These are phyloP conservation scores for Athene noctua DNA, from an alignment of 2,113 vertebrate genomes.

Conservation along the genomic window DNA sequence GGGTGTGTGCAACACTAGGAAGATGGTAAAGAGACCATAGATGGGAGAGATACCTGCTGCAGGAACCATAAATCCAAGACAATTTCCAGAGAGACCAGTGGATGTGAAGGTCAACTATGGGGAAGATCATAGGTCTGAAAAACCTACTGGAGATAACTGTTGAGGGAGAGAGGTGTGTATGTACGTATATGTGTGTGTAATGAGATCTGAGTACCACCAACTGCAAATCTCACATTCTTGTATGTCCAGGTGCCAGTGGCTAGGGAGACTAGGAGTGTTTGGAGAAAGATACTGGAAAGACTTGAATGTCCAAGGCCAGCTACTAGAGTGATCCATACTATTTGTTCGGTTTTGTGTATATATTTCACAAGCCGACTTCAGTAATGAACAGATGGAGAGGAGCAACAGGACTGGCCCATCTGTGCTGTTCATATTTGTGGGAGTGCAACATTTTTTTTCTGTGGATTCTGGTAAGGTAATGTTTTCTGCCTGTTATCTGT, in stretches of 20 bases:
- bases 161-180: neutral
- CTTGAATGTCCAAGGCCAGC: neutral
- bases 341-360: neutral
- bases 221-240: neutral
- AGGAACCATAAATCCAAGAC: neutral
- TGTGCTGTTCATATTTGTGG: neutral
- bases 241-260: neutral
- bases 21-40: neutral
- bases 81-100: neutral
- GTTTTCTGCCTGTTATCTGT: neutral
- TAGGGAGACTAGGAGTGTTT: neutral
- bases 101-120: neutral
- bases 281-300: neutral
- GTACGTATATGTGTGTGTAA: neutral
- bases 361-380: neutral
- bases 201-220: neutral
- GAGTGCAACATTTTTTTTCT: neutral
- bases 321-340: neutral
- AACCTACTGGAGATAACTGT: neutral
- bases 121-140: neutral
- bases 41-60: neutral
- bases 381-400: neutral
- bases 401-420: neutral
- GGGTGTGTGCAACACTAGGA: fast-evolving
- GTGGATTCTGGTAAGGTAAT: neutral